Evolutionary conservation across 1,140 invertebrate species (phyloP).

Genomic region (Solenopsis fugax): DNA sequence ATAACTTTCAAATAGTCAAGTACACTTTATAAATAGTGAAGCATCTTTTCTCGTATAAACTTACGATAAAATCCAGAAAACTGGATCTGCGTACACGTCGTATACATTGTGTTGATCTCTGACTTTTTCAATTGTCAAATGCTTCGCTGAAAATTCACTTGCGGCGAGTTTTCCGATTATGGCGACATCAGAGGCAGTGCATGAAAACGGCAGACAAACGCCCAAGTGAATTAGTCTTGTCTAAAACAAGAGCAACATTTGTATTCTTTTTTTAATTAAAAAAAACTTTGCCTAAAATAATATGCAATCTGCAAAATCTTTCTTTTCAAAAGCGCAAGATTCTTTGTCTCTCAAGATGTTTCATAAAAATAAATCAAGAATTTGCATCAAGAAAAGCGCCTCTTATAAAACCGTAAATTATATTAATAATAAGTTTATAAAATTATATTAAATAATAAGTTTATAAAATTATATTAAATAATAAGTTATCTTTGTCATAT

Average conservation of each 20-base stretch:
- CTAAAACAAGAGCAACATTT: slow-evolving; percentile 68
- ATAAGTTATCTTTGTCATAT: background rate
- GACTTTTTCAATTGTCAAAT: slow-evolving; percentile 84
- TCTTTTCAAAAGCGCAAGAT: background rate
- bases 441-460: no score
- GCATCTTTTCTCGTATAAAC: slow-evolving; percentile 71
- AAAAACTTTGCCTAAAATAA: slow-evolving; percentile 9
- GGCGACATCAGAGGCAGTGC: slow-evolving; percentile 88
- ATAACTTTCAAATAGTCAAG: no score
- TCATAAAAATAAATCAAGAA: background rate
- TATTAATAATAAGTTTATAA: background rate
- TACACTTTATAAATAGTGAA: no score
- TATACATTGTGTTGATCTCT: slow-evolving; percentile 90
- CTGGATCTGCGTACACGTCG: slow-evolving; percentile 89
- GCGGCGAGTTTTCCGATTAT: slow-evolving; percentile 87
- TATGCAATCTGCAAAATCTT: background rate
- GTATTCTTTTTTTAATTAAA: background rate
- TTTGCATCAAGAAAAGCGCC: background rate
- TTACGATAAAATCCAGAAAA: slow-evolving; percentile 92
- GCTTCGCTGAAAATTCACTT: slow-evolving; percentile 76
- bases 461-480: background rate
- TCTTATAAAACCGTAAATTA: slow-evolving; percentile 14
- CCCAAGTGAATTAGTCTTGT: slow-evolving; percentile 89
- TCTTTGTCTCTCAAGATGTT: background rate
- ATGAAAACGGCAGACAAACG: slow-evolving; percentile 91